phyloP scores from a whole-genome alignment of 2,797 vertebrate genomes.

The Lepus townsendii region DNA sequence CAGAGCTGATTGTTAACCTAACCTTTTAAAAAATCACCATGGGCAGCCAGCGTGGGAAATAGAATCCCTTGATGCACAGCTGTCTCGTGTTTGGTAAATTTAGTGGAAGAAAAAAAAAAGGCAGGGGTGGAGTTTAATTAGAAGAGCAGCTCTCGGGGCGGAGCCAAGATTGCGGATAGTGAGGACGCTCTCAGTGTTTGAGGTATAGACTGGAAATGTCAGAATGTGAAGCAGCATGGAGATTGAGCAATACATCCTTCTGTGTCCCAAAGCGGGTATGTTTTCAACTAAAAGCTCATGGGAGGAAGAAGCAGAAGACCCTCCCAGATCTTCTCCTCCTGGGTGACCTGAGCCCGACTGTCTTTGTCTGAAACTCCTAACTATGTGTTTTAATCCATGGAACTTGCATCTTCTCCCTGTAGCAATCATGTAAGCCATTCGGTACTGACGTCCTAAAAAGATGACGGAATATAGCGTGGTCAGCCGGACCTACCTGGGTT shows the following conservation, averaged over 20 bases:
- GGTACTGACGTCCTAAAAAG: not conserved
- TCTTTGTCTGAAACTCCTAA: not conserved
- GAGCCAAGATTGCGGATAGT: too few relatives aligned
- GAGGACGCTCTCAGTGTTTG: slow-evolving; percentile 37
- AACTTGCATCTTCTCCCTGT: not conserved
- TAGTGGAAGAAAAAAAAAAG: not conserved
- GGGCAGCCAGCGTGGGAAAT: not conserved
- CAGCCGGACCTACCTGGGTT: not conserved
- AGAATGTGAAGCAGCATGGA: slow-evolving; percentile 41
- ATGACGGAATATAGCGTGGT: not conserved
- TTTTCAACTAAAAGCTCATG: slow-evolving; percentile 50
- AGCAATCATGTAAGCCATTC: not conserved
- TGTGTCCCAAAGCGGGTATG: not conserved
- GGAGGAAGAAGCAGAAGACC: not conserved
- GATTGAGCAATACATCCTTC: slow-evolving; percentile 12
- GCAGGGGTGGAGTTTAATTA: slow-evolving; percentile 8
- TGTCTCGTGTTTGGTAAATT: slow-evolving; percentile 59
- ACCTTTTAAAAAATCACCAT: not conserved
- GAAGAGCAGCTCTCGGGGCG: slow-evolving; percentile 58
- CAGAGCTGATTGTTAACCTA: not conserved
- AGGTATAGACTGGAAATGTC: slow-evolving; percentile 57
- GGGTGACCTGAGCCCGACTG: not conserved
- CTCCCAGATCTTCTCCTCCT: not conserved
- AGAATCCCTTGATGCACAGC: not conserved
- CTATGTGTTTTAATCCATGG: not conserved